Percentiles rank a stretch among this genome's conserved stretches.
phyloP scores from a whole-genome alignment of 1,140 invertebrate species.

The Megalopta genalis region DNA sequence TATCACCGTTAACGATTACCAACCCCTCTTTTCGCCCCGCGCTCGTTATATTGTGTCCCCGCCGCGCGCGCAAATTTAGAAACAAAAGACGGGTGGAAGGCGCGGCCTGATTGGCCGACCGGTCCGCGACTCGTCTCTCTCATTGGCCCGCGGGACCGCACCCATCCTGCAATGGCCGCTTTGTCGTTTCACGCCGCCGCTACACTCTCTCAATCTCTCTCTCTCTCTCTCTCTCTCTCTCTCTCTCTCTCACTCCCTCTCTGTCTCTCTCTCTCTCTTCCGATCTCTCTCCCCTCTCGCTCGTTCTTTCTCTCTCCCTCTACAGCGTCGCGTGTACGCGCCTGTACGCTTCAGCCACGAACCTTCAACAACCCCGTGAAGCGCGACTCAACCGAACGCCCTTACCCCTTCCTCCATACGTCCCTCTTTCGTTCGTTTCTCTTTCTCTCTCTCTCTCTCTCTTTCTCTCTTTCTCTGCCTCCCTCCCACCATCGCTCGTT shows the following conservation, averaged over 20 bases:
- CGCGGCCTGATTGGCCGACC: conserved; percentile 76
- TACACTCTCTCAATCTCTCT: conserved; percentile 37
- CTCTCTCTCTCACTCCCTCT: too few species aligned
- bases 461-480: conserved; percentile 4
- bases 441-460: conserved; percentile 27
- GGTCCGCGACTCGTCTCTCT: conserved; percentile 73
- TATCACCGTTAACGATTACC: conserved; percentile 78
- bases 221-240: background rate
- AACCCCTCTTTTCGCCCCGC: conserved; percentile 63
- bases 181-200: conserved; percentile 74
- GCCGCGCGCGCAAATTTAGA: conserved; percentile 74
- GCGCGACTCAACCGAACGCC: conserved; percentile 39
- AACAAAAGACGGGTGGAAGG: conserved; percentile 78
- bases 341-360: conserved; percentile 59
- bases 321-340: conserved; percentile 50
- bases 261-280: too few species aligned
- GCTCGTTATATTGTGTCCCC: conserved; percentile 78
- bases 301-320: too few species aligned
- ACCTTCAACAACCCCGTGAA: conserved; percentile 61
- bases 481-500: conserved; percentile 33
- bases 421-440: conserved; percentile 26
- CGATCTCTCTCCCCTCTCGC: too few species aligned
- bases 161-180: conserved; percentile 81
- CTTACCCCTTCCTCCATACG: conserved; percentile 22
- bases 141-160: conserved; percentile 79